Conservation (phyloP, 2,113 vertebrate species). For the Australoheros scitulus region DNA sequence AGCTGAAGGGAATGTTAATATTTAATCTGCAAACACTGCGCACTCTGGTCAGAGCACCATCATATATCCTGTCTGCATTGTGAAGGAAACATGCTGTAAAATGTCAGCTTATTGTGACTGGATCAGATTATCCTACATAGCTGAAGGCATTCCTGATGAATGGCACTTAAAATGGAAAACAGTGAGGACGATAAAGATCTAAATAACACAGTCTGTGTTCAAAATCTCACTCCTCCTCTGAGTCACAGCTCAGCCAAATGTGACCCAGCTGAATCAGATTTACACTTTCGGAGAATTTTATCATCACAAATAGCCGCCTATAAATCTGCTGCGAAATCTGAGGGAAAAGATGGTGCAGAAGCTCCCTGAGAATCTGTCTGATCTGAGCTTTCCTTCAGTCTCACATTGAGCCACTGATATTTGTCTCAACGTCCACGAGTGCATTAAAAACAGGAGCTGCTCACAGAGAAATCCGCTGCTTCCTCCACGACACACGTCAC, state of each 20-base stretch:
- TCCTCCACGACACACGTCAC: neutral
- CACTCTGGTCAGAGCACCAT: neutral
- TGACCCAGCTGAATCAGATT: slow-evolving; percentile 1
- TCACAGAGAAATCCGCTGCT: neutral
- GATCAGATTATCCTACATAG: neutral
- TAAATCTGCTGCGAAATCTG: neutral
- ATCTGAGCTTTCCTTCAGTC: neutral
- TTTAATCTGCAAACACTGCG: neutral
- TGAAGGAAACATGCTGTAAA: neutral
- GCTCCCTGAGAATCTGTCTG: neutral
- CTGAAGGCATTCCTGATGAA: neutral
- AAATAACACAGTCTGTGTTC: neutral
- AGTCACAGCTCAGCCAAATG: neutral
- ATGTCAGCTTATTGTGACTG: neutral
- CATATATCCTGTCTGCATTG: neutral
- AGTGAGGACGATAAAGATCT: neutral
- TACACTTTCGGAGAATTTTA: neutral
- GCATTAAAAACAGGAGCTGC: neutral
- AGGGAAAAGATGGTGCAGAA: neutral
- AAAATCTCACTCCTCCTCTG: neutral
- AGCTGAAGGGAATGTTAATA: neutral
- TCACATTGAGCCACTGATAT: neutral
- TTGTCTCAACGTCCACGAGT: neutral
- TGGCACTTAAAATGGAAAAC: neutral
- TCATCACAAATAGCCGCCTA: neutral